A percentile compares a stretch with the other conserved stretches of the same genome.
These are phyloP conservation scores for Nibea coibor DNA, from an alignment of 2,113 vertebrate genomes.

Conservation along the genomic window DNA sequence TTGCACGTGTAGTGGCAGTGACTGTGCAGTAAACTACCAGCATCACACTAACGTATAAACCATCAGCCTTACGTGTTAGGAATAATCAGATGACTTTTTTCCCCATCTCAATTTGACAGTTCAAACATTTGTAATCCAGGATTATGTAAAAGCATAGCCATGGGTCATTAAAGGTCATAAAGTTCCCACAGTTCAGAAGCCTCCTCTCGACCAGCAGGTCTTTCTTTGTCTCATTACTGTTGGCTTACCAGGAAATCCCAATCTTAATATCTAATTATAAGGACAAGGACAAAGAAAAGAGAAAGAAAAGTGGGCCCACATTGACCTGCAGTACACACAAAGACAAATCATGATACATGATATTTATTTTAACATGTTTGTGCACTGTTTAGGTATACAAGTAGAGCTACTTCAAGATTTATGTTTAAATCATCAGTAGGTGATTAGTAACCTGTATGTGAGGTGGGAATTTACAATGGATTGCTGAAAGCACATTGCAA, in stretches of 20 bases:
- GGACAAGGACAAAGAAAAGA: too few relatives aligned
- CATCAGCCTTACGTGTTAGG: neutral
- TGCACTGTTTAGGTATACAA: neutral
- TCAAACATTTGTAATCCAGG: neutral
- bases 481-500: neutral
- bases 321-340: neutral
- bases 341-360: neutral
- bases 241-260: neutral
- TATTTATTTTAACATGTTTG: neutral
- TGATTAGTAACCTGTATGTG: neutral
- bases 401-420: neutral
- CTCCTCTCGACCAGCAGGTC: neutral
- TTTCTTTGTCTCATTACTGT: neutral
- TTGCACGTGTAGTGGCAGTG: neutral
- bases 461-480: neutral
- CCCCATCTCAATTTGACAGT: neutral
- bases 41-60: neutral
- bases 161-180: neutral
- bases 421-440: neutral
- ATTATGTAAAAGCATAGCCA: neutral
- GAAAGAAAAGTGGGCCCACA: neutral
- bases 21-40: neutral
- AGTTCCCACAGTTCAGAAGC: conserved; percentile 1
- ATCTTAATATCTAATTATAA: neutral
- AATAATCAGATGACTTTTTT: neutral